Base-by-base conservation (phyloP, 1,140 invertebrate genomes). In the Bursaphelenchus mucronatus region DNA sequence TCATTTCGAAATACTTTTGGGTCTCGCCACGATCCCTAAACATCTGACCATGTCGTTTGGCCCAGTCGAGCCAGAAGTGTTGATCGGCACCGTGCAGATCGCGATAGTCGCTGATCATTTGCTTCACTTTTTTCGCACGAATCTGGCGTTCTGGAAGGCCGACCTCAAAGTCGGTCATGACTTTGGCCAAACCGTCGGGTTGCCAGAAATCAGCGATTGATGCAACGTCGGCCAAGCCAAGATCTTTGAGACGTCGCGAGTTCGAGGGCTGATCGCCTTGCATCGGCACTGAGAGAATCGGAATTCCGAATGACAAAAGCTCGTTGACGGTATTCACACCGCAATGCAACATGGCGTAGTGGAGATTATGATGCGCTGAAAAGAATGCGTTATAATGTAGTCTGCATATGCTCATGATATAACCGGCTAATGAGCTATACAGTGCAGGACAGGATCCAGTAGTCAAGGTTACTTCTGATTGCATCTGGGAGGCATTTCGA, bases 311-410 rank as follows among this genome's bases (percentile, higher is more conserved):
- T 3, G 75, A 47, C 0, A 79, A 49, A 13, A 79, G 58, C 47
- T 78, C 76, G 56, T 78, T 78, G 10, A 78, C 59, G 19, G 76
- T 78, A 58, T 78, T 78, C 40, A 78, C 59, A 39, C 76, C 76
- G 43, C 78, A 77, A 63, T 78, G 76, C 44, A 76, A 55, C 43
- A 78, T 65, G 15, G 70, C 39, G 55, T 65, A 78, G 17, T 73
- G 64, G 13, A 78, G 52, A 55, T 80, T 78, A 4, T 49, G 64
- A 57, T 78, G 76, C 13, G 78, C 74, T 79, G 56, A 47, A 74
- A 51, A 8, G 13, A 41, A 13, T 11, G 50, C 0, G 13, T 39
- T 15, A 8, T 19, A 40, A 10, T 17, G 11, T 10, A 19, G 47
- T 15, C 39, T 3, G 30, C 21, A n/a, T n/a, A n/a, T n/a, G n/a